Evolutionary conservation across 2,888 invertebrate species (phyloP).

Genomic region (Ceramica pisi): DNA sequence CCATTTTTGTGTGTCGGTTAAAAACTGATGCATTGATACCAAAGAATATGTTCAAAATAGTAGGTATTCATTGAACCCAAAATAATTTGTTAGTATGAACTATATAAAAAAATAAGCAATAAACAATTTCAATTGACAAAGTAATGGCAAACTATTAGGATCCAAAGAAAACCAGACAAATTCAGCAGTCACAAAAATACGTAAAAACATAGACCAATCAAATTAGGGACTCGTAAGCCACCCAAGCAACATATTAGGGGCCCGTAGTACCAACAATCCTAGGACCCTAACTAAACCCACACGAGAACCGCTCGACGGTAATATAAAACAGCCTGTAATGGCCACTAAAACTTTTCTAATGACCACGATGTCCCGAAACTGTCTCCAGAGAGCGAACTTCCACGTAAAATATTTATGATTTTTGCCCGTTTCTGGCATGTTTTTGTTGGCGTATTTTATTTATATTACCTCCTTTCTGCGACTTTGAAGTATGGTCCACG

Average conservation of each 20-base stretch:
- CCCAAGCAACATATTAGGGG: slow-evolving; percentile 47
- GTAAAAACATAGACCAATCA: slow-evolving; percentile 35
- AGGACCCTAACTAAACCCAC: slow-evolving; percentile 71
- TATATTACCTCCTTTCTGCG: slow-evolving; percentile 66
- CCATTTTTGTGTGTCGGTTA: no score
- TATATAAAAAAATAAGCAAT: no score
- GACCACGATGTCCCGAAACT: slow-evolving; percentile 84
- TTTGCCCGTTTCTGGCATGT: slow-evolving; percentile 68
- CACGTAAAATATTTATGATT: slow-evolving; percentile 83
- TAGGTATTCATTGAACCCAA: not conserved
- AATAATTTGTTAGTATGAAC: no score
- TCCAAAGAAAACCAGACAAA: slow-evolving; percentile 24
- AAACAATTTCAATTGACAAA: not conserved
- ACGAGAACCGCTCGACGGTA: slow-evolving; percentile 72
- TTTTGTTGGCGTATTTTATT: slow-evolving; percentile 72
- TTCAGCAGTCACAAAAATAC: slow-evolving; percentile 18
- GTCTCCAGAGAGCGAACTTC: slow-evolving; percentile 82
- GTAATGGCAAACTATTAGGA: slow-evolving; percentile 7
- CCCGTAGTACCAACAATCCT: slow-evolving; percentile 45
- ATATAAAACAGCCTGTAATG: slow-evolving; percentile 84
- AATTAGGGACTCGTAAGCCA: slow-evolving; percentile 43
- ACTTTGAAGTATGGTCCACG: slow-evolving; percentile 52
- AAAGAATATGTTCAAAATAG: no score
- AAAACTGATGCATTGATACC: no score
- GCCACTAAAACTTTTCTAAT: slow-evolving; percentile 88